Base-by-base conservation (phyloP, 2,888 invertebrate species). In the Carterocephalus palaemon region DNA sequence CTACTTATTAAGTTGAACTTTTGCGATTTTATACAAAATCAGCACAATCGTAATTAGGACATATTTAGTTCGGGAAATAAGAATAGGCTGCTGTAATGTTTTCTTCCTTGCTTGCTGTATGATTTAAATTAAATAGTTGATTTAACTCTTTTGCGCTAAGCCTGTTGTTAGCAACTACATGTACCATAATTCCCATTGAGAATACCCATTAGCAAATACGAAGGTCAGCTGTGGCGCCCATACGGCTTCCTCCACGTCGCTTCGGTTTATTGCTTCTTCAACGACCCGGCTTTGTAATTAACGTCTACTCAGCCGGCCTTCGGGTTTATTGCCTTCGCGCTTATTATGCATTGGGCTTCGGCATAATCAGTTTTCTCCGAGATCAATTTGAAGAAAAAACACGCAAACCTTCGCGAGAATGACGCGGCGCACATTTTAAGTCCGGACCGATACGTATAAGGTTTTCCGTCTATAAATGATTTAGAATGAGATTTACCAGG, bases 211-310 rank as follows among this genome's bases (percentile, higher is more conserved):
- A 62, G 56, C 66, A 62, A 60, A 61, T 46, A 59, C 43, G 42
- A 57, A 69, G 77, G 74, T 75, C 78, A 74, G 54, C 64, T 61
- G 58, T 51, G 69, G 60, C 70, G 65, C 64, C 69, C 55, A 51
- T 60, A 68, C 64, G 67, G 74, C 71, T 75, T 77, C 67, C 54
- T 64, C 59, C 59, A 52, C 48, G 51, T 57, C 58, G 60, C 48
- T 56, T 57, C 56, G 52, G 52, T 60, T 70, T 71, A 75, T 74
- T 70, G 55, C 60, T 57, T 67, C 60, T 59, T 56, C 57, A 57
- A 60, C 48, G 53, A 58, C 54, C 48, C 47, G 32, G 54, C 51
- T 52, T 41, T 53, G 49, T 66, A 64, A 68, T 68, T 68, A 57
- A 59, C 54, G 42, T 57, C 49, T 51, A 57, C 52, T 37, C 36